Conservation (phyloP, 2,797 vertebrate genomes). For the Atherinosoma microstoma region DNA sequence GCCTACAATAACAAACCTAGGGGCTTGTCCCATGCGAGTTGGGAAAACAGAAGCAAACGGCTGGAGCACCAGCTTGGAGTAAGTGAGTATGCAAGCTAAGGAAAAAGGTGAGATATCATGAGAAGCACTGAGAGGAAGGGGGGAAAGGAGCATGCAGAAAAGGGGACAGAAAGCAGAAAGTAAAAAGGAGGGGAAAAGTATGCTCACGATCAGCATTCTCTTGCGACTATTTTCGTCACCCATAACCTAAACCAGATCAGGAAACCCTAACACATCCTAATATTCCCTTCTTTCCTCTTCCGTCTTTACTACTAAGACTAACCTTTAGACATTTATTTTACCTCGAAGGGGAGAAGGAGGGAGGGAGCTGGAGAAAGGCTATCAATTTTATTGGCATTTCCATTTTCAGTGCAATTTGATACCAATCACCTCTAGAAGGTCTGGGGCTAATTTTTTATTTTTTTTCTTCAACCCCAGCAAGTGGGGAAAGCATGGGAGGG, state of each 20-base stretch:
- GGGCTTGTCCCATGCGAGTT: constrained; percentile 88
- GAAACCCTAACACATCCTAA: constrained; percentile 23
- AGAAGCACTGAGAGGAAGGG: constrained; percentile 32
- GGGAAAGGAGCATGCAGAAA: constrained; percentile 6
- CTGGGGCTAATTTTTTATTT: constrained; percentile 85
- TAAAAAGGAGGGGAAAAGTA: neutral
- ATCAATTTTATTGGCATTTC: constrained; percentile 90
- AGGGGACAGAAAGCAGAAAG: constrained; percentile 24
- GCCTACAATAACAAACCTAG: constrained; percentile 99
- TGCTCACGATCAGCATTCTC: neutral
- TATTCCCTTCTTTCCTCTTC: constrained; percentile 20
- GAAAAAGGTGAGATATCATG: constrained; percentile 56
- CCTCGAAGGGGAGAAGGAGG: constrained; percentile 62
- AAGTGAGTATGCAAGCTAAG: constrained; percentile 22
- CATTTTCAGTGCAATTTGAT: constrained; percentile 89
- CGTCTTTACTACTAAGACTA: constrained; percentile 79
- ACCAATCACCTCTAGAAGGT: constrained; percentile 86
- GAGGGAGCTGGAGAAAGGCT: constrained; percentile 66
- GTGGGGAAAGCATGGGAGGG: constrained; percentile 51
- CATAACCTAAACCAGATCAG: constrained; percentile 11
- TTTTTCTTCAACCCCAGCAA: constrained; percentile 77
- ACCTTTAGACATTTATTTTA: constrained; percentile 77
- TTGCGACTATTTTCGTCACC: neutral
- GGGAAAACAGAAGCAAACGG: constrained; percentile 88
- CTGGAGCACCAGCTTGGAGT: constrained; percentile 52